phyloP scores from a whole-genome alignment of 2,888 invertebrate species.

The Drosophila neonasuta region DNA sequence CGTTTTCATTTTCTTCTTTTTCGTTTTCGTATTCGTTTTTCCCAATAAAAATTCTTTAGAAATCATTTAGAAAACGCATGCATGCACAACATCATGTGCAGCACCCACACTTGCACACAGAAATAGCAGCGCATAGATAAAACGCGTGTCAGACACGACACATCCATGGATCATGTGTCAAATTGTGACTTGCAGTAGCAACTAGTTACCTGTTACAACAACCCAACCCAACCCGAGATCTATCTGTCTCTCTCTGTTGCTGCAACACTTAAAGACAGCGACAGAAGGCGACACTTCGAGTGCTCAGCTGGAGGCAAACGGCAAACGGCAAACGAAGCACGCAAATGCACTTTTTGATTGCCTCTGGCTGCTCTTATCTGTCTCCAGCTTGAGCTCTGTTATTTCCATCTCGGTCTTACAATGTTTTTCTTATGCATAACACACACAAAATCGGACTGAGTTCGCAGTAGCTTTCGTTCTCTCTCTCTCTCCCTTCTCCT shows the following conservation, averaged over 20 bases:
- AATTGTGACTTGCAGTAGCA: slow-evolving; percentile 70
- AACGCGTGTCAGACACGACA: slow-evolving; percentile 76
- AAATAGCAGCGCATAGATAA: slow-evolving; percentile 57
- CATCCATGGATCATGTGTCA: slow-evolving; percentile 74
- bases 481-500: not conserved
- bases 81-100: slow-evolving; percentile 71
- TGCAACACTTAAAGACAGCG: slow-evolving; percentile 11
- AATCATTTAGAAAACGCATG: slow-evolving; percentile 72
- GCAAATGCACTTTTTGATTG: slow-evolving; percentile 76
- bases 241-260: not conserved
- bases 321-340: slow-evolving; percentile 59
- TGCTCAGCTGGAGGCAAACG: slow-evolving; percentile 46
- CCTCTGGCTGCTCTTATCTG: slow-evolving; percentile 61
- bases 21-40: slow-evolving; percentile 55
- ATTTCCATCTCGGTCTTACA: slow-evolving; percentile 15
- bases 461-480: slow-evolving; percentile 51
- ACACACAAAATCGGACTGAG: slow-evolving; percentile 46
- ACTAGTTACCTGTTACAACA: slow-evolving; percentile 49
- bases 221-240: not conserved
- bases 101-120: slow-evolving; percentile 43
- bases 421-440: slow-evolving; percentile 71
- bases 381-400: slow-evolving; percentile 21
- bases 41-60: slow-evolving; percentile 74
- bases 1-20: slow-evolving; percentile 49
- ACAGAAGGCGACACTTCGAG: slow-evolving; percentile 20